Percentiles rank a stretch among this genome's conserved stretches.
Conservation (phyloP, 2,888 invertebrate species). For the Nymphalis urticae region DNA sequence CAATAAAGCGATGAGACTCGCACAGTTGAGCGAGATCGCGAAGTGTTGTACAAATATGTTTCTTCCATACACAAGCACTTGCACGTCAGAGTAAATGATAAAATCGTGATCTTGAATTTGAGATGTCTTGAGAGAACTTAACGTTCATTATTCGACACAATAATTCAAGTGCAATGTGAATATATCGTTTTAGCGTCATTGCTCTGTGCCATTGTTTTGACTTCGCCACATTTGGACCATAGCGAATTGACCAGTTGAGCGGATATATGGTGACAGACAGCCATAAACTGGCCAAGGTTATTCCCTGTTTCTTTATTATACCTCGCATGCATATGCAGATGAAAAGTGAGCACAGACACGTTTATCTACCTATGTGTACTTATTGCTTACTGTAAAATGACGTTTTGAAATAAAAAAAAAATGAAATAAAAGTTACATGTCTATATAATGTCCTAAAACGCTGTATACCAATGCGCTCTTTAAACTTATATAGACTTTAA, state of each 20-base stretch:
- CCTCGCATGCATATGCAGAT: not conserved
- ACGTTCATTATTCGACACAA: slow-evolving; percentile 33
- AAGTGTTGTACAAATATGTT: slow-evolving; percentile 66
- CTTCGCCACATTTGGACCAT: slow-evolving; percentile 44
- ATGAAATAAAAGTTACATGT: too few species aligned
- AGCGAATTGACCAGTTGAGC: slow-evolving; percentile 41
- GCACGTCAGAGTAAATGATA: slow-evolving; percentile 43
- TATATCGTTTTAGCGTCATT: slow-evolving; percentile 38
- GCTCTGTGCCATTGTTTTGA: slow-evolving; percentile 45
- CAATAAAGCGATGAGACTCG: slow-evolving; percentile 38
- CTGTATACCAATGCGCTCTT: too few species aligned
- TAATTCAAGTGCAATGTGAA: slow-evolving; percentile 31
- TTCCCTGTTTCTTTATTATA: slow-evolving; percentile 22
- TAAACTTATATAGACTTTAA: too few species aligned
- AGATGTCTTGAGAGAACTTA: slow-evolving; percentile 39
- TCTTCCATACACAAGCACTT: slow-evolving; percentile 52
- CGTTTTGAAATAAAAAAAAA: too few species aligned
- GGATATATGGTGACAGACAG: slow-evolving; percentile 37
- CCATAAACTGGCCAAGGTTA: slow-evolving; percentile 42
- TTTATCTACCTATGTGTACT: not conserved
- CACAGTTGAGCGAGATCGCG: slow-evolving; percentile 48
- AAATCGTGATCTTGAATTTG: slow-evolving; percentile 47
- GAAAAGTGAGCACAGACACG: not conserved
- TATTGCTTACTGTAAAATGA: not conserved
- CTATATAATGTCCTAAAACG: too few species aligned